These are phyloP conservation scores for Seriola quinqueradiata DNA, from an alignment of 2,113 vertebrate genomes.

Conservation along the genomic window DNA sequence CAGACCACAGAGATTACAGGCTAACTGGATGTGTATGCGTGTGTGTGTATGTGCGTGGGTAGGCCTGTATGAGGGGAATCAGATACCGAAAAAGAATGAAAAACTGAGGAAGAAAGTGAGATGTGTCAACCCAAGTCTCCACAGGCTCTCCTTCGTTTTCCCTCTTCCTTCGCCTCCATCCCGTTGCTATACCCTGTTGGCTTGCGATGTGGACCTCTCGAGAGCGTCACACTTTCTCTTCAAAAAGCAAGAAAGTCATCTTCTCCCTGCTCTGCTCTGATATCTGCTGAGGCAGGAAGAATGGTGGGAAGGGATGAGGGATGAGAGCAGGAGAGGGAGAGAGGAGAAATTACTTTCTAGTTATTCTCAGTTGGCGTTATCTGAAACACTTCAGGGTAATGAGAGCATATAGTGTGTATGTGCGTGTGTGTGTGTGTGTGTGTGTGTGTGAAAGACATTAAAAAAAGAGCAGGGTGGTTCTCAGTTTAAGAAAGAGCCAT, in stretches of 20 bases:
- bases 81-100: conserved; percentile 37
- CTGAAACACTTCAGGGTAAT: conserved; percentile 58
- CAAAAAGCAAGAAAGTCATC: conserved; percentile 36
- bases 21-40: conserved; percentile 33
- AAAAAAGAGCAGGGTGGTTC: conserved; percentile 13
- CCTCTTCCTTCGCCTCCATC: not conserved
- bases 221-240: conserved; percentile 52
- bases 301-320: conserved; percentile 41
- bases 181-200: conserved; percentile 22
- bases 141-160: not conserved
- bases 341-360: conserved; percentile 48
- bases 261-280: conserved; percentile 31
- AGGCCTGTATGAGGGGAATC: conserved; percentile 31
- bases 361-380: conserved; percentile 63
- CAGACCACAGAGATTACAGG: conserved; percentile 56
- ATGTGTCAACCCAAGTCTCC: conserved; percentile 53
- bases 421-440: conserved; percentile 18
- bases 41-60: conserved; percentile 21
- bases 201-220: conserved; percentile 30
- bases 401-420: conserved; percentile 1
- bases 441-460: not conserved
- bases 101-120: conserved; percentile 24
- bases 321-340: not conserved
- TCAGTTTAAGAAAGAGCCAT: conserved; percentile 9
- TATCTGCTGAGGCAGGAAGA: conserved; percentile 64